phyloP scores from a whole-genome alignment of 2,888 invertebrate species.

The Parnassius glacialis region DNA sequence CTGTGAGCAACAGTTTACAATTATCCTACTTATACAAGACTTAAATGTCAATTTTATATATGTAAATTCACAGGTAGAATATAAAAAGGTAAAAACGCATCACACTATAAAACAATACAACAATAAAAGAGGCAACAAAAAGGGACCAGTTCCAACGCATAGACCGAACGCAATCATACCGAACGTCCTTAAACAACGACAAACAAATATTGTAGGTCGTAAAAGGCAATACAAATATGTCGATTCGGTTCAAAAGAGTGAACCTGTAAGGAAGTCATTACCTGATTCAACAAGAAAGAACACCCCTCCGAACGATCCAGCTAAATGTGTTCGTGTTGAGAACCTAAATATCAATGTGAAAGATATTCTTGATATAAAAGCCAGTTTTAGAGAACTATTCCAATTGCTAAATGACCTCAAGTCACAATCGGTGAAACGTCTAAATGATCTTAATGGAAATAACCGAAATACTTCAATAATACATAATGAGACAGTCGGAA shows the following conservation, averaged over 20 bases:
- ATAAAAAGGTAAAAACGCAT: slow-evolving; percentile 42
- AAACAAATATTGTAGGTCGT: slow-evolving; percentile 23
- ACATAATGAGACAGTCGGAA: slow-evolving; percentile 28
- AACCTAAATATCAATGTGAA: slow-evolving; percentile 38
- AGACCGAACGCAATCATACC: slow-evolving; percentile 52
- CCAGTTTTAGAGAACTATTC: slow-evolving; percentile 46
- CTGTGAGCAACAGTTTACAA: neutral
- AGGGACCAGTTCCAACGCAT: slow-evolving; percentile 46
- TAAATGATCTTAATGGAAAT: slow-evolving; percentile 30
- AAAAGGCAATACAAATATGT: slow-evolving; percentile 9
- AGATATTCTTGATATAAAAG: slow-evolving; percentile 45
- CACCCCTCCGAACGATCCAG: slow-evolving; percentile 29
- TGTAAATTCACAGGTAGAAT: slow-evolving; percentile 38
- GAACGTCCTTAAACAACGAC: slow-evolving; percentile 41
- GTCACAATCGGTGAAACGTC: slow-evolving; percentile 28
- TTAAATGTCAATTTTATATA: neutral
- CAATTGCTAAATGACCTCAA: slow-evolving; percentile 47
- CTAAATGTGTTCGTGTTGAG: slow-evolving; percentile 28
- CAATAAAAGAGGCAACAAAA: slow-evolving; percentile 46
- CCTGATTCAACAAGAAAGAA: slow-evolving; percentile 51
- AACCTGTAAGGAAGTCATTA: slow-evolving; percentile 41
- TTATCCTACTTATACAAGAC: neutral
- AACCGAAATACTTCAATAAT: slow-evolving; percentile 41
- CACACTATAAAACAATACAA: slow-evolving; percentile 41
- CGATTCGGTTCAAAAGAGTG: slow-evolving; percentile 4